These are phyloP conservation scores for Mesorhabditis spiculigera DNA, from an alignment of 2,888 invertebrate species.

Conservation along the genomic window DNA sequence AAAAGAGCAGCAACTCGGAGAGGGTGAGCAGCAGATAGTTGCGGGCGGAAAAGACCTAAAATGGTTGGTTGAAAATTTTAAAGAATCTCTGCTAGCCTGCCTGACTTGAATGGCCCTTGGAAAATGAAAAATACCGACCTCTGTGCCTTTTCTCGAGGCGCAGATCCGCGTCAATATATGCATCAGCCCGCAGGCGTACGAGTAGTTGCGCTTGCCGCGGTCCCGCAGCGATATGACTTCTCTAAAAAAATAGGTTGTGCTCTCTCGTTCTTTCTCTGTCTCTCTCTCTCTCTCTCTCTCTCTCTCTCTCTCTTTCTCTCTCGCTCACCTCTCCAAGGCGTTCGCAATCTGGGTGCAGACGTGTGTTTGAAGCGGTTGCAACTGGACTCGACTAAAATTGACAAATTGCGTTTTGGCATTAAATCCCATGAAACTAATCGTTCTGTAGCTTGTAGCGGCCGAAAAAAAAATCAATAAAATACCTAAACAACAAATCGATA, in stretches of 20 bases:
- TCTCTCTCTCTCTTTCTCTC: not conserved
- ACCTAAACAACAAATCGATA: constrained; percentile 47
- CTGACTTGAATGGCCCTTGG: not conserved
- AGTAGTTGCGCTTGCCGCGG: constrained; percentile 52
- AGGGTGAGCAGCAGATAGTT: constrained; percentile 41
- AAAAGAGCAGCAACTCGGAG: constrained; percentile 51
- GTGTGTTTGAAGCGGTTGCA: constrained; percentile 55
- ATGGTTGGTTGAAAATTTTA: not conserved
- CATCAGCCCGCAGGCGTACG: constrained; percentile 55
- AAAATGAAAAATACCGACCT: constrained; percentile 50
- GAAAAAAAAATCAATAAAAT: not conserved
- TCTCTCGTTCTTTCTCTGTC: not conserved
- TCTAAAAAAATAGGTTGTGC: constrained; percentile 21
- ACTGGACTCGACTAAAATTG: constrained; percentile 48
- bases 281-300: too few species aligned
- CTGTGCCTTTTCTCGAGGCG: constrained; percentile 73
- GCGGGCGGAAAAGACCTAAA: constrained; percentile 58
- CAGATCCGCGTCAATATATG: constrained; percentile 48
- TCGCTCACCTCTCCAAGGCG: constrained; percentile 44
- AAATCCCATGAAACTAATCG: too few species aligned
- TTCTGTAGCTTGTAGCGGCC: not conserved
- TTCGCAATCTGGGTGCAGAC: constrained; percentile 54
- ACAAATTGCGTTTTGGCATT: not conserved
- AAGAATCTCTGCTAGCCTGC: not conserved
- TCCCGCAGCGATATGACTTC: constrained; percentile 48